phyloP scores from a whole-genome alignment of 2,888 invertebrate genomes.

The Acronicta psi region DNA sequence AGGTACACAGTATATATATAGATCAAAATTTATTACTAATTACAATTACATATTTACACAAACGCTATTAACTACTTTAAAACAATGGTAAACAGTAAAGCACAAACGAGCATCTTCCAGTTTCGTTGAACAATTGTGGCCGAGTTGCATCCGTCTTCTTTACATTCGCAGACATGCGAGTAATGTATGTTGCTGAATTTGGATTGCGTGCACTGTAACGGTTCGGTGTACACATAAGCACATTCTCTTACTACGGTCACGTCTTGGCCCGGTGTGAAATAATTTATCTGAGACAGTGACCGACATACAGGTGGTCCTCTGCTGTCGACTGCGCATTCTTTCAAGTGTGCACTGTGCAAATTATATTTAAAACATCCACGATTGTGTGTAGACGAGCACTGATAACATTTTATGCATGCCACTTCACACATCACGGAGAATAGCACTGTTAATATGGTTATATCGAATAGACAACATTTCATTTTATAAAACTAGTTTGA shows the following conservation, averaged over 20 bases:
- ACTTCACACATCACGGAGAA: conserved; percentile 56
- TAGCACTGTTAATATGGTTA: conserved; percentile 48
- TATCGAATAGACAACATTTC: conserved; percentile 47
- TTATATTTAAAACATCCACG: conserved; percentile 71
- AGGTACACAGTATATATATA: not conserved
- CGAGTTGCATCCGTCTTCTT: conserved; percentile 75
- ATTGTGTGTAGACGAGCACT: conserved; percentile 69
- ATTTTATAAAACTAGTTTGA: conserved; percentile 52
- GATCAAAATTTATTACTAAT: conserved; percentile 20
- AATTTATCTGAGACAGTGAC: conserved; percentile 73
- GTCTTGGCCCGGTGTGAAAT: conserved; percentile 72
- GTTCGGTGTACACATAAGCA: conserved; percentile 71
- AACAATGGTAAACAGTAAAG: conserved; percentile 21
- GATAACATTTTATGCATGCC: conserved; percentile 75
- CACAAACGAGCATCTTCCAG: conserved; percentile 28
- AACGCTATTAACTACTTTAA: conserved; percentile 21
- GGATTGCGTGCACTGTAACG: conserved; percentile 69
- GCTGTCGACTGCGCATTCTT: conserved; percentile 62
- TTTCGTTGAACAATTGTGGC: conserved; percentile 37
- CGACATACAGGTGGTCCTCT: conserved; percentile 69
- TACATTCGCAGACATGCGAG: conserved; percentile 78
- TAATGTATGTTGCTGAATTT: conserved; percentile 76
- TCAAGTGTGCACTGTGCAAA: conserved; percentile 66
- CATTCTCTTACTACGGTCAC: conserved; percentile 76
- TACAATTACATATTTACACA: conserved; percentile 45